Evolutionary conservation across 2,113 vertebrate genomes (phyloP).

Genomic region (Monarcha castaneiventris): DNA sequence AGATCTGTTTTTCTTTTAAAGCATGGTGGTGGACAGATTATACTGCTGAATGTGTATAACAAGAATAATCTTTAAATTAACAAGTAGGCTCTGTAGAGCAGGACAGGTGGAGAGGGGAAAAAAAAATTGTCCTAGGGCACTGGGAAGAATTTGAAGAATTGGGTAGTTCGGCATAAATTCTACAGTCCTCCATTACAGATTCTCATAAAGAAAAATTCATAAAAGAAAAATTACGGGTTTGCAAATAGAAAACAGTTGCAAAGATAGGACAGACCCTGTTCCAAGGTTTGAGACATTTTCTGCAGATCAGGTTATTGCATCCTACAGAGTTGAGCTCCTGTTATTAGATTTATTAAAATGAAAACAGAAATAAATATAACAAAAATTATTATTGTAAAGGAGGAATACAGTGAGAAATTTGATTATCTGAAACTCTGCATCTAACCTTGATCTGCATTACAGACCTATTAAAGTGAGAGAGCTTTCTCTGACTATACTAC

Average conservation of each 20-base stretch:
- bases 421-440: neutral
- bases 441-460: neutral
- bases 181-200: neutral
- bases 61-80: neutral
- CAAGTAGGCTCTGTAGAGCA: neutral
- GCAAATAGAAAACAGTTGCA: neutral
- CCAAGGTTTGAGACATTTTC: neutral
- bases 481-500: neutral
- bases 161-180: neutral
- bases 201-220: too few species aligned
- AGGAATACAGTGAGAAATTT: neutral
- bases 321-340: neutral
- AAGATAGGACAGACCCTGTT: neutral
- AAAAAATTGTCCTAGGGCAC: neutral
- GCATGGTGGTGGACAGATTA: neutral
- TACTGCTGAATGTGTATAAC: neutral
- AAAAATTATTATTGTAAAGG: neutral
- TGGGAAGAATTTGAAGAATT: neutral
- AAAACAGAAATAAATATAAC: neutral
- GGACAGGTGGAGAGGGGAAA: rapidly evolving
- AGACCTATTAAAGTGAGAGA: neutral
- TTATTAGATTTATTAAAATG: neutral
- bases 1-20: neutral
- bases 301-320: neutral
- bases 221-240: neutral